Base-by-base conservation (phyloP, 2,888 invertebrate genomes). In the Hirtodrosophila cameraria region DNA sequence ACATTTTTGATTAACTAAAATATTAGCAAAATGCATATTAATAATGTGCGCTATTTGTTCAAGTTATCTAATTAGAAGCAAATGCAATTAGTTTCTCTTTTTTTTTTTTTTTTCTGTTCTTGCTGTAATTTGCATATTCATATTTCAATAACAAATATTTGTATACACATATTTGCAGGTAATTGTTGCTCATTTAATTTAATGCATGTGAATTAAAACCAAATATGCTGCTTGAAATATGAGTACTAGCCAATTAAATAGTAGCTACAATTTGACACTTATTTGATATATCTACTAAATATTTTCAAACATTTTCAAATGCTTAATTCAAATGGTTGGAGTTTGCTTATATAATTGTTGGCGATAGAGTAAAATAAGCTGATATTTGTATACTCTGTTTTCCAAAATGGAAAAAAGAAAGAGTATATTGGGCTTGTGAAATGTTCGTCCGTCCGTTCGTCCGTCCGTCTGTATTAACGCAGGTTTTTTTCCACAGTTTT, bases 11-110 rank as follows among this genome's bases (percentile, higher is more conserved):
- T 36, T 31, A 48, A 31, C 50, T 43, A 38, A 58, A 66, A 31
- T 43, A 20, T 46, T 30, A n/a, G 50, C 54, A 39, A 79, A 83
- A 63, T 68, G 81, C 69, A 53, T 80, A 83, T 80, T 83, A 83
- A 86, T 86, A 73, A 60, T 69, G 63, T 46, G 27, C 16, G 39
- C 42, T 80, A 57, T 86, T 86, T 86, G 62, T 74, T 70, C 52
- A 59, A 57, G 55, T 63, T 71, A 59, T 72, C 80, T 82, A 84
- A 86, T 80, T 80, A 63, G 55, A 46, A 46, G 23, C 16, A 45
- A 68, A 68, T 61, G 39, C 39, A 50, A 52, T 39, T 16, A 16
- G 31, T n/a, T n/a, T n/a, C n/a, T 33, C 11, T 12, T 9, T 11
- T 39, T 25, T 35, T 27, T 16, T 12, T 20, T 2, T 35, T 12